Base-by-base conservation (phyloP, 92 coral and sea anemone genomes). In the Micromussa lordhowensis region DNA sequence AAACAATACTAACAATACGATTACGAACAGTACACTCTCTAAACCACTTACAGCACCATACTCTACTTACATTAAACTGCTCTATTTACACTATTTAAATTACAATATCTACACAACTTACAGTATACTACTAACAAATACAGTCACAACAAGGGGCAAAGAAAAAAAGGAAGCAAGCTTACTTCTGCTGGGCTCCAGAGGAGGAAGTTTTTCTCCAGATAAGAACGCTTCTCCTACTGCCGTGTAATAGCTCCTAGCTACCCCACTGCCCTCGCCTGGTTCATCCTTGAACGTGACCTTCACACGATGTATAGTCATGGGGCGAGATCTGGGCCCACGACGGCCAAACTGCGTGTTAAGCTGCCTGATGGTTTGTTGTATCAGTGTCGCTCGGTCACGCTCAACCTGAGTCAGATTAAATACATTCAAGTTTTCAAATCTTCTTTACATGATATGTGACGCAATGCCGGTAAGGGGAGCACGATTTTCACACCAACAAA, bases 231-330 rank as follows among this genome's bases (percentile, higher is more conserved):
- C 97, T 53, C 98, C 96, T 19, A 97, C 90, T 24, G 99, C 99
- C 7, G 99, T 97, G 89, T 94, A 97, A 87, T 94, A 97, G 75
- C 99, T 97, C 75, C 99, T 91, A 0, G 99, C 98, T 68, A 97
- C 99, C 22, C 99, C 99, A 66, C 97, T 97, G 7, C 99, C 99
- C 94, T 97, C 99, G 68, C 99, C 99, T 5, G 98, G 98, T 82
- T 97, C 99, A 79, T 97, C 98, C 90, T 97, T 97, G 87, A 97
- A 97, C 36, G 97, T 92, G 61, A 95, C 99, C 76, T 97, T 97
- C 35, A 97, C 97, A 51, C 99, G 97, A 86, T 97, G 98, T 51
- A 97, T 95, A 14, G 98, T 96, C 92, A 96, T 92, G 24, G 99
- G 99, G 36, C 96, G 98, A 86, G 98, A 94, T 24, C 98, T 91